Evolutionary conservation across 1,140 invertebrate species (phyloP), one percentile per base, ranked within the genome.

Genomic region (Listronotus bonariensis): DNA sequence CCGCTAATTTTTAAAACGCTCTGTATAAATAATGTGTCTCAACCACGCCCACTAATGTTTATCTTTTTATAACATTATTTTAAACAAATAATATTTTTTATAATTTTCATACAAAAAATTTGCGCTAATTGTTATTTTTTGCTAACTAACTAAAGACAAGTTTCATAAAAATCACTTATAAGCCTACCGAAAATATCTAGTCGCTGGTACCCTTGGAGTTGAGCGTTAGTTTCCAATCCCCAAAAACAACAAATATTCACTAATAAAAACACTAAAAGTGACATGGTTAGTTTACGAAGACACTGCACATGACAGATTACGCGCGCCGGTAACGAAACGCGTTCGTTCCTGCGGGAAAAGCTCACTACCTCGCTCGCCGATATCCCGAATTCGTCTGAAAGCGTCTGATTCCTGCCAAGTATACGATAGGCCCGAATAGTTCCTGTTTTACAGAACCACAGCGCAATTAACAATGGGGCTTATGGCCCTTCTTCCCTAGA

Each of bases 391-490:
- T 26, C 58, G 46, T 60, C 56, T 59, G 56, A 56, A n/a, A 36
- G 34, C 51, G 42, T 45, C 58, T 60, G 58, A 60, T 60, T 60
- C 38, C 58, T 60, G 58, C 55, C 55, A 42, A 48, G 52, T 36
- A 20, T 58, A 45, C 54, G 54, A 48, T 38, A 52, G 58, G 36
- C 58, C 48, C 34, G 38, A 52, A 45, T 52, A 60, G 58, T 60
- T 60, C 58, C 58, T 60, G 58, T 60, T 60, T 60, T 51, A 60
- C 58, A 60, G 48, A 60, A 60, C 58, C 58, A 60, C 58, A 52
- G 58, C 58, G 58, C 58, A 60, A 60, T 59, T 60, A 60, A 60
- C 58, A 60, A 52, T 60, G 31, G 40, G 46, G 26, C 56, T 40
- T 58, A 46, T 58, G 55, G 42, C 56, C 56, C 40, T 51, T 46